These are phyloP conservation scores for Dugesia japonica DNA, from an alignment of 2,888 invertebrate genomes.

Conservation along the genomic window DNA sequence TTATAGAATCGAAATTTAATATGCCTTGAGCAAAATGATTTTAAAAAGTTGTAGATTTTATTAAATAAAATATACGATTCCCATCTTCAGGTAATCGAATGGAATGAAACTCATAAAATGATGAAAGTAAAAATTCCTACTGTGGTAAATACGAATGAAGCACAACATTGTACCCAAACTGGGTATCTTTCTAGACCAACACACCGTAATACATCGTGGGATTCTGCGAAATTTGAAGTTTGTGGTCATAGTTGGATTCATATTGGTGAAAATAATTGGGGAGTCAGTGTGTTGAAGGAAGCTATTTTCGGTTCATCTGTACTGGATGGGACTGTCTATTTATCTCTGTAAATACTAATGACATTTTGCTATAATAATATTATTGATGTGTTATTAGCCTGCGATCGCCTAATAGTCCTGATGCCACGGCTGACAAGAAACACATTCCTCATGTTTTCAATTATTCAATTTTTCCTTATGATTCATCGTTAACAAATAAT, in stretches of 20 bases:
- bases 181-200: conserved; percentile 49
- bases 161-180: conserved; percentile 50
- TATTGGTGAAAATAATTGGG: conserved; percentile 49
- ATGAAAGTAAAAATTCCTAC: conserved; percentile 51
- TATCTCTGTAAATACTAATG: not conserved
- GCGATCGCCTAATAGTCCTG: conserved; percentile 50
- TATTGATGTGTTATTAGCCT: conserved; percentile 40
- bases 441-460: conserved; percentile 47
- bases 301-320: not conserved
- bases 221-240: conserved; percentile 51
- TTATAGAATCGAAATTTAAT: too few species aligned
- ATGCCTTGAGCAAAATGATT: too few species aligned
- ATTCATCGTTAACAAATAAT: not conserved
- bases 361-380: too few species aligned
- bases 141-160: conserved; percentile 42
- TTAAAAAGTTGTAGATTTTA: too few species aligned
- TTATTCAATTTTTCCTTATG: conserved; percentile 49
- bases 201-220: conserved; percentile 52
- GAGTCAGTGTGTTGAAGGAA: conserved; percentile 50
- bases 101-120: conserved; percentile 50
- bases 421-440: conserved; percentile 49
- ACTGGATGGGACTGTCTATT: not conserved
- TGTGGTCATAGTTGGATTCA: conserved; percentile 52
- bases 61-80: too few species aligned
- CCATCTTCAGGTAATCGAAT: too few species aligned